Evolutionary conservation across 2,797 vertebrate species (phyloP).

Genomic region (Hippopotamyrus pictus): DNA sequence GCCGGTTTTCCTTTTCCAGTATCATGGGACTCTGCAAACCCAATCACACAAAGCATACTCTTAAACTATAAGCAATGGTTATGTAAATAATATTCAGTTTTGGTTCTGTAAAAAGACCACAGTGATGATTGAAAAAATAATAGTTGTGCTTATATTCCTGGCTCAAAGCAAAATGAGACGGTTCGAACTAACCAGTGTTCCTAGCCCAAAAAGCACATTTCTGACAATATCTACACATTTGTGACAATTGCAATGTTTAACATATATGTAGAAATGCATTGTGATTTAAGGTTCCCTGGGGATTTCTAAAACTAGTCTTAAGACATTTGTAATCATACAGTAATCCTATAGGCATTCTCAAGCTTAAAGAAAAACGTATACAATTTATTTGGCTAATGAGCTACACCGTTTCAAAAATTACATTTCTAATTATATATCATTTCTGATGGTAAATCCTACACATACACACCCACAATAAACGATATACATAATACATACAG

Average conservation of each 20-base stretch:
- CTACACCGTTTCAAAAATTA: background rate
- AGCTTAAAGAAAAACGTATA: background rate
- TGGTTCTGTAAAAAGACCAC: background rate
- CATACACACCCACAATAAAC: background rate
- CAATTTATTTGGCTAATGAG: background rate
- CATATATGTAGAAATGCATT: background rate
- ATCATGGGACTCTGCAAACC: conserved; percentile 14
- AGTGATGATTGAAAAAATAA: background rate
- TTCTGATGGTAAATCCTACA: background rate
- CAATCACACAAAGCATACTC: background rate
- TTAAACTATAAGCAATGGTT: background rate
- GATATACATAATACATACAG: background rate
- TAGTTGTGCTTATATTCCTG: background rate
- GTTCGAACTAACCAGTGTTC: background rate
- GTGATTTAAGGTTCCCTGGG: background rate
- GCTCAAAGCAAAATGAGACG: background rate
- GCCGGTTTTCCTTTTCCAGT: background rate
- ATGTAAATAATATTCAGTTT: background rate
- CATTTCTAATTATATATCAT: background rate
- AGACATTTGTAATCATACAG: background rate
- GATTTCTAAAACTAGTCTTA: background rate
- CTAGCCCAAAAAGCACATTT: background rate
- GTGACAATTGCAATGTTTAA: background rate
- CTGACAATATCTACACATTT: background rate
- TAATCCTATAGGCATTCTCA: background rate